Evolutionary conservation across 2,888 invertebrate genomes (phyloP).

Genomic region (Argyresthia albistria): DNA sequence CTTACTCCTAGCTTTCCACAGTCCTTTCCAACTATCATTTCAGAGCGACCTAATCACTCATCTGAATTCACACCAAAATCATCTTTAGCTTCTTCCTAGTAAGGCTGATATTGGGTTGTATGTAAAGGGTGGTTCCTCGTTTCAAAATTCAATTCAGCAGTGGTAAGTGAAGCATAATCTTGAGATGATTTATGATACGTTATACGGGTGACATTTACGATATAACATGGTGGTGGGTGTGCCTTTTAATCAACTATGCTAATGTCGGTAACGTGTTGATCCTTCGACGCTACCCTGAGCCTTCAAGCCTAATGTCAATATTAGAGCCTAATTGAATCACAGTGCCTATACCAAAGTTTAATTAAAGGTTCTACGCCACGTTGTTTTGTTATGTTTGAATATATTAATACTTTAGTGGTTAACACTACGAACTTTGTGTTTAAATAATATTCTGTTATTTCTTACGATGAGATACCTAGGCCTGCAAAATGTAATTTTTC

Average conservation of each 20-base stretch:
- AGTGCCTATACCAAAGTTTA: constrained; percentile 48
- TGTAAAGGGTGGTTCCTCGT: background rate
- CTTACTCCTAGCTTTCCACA: constrained; percentile 41
- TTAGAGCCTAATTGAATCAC: constrained; percentile 58
- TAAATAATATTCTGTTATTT: background rate
- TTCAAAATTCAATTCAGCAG: background rate
- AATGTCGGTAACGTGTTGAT: constrained; percentile 58
- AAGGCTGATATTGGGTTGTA: background rate
- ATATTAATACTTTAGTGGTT: background rate
- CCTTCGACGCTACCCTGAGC: constrained; percentile 34
- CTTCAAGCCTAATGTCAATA: constrained; percentile 57
- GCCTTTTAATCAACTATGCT: constrained; percentile 71
- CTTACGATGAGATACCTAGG: background rate
- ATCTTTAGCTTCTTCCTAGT: background rate
- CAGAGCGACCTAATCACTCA: background rate
- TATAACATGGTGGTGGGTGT: constrained; percentile 54
- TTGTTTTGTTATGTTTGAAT: background rate
- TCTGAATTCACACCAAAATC: background rate
- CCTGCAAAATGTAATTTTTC: no score
- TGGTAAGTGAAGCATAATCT: constrained; percentile 60
- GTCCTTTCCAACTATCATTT: background rate
- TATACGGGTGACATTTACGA: constrained; percentile 66
- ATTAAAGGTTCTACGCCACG: constrained; percentile 30
- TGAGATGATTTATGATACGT: constrained; percentile 69
- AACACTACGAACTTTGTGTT: background rate